A percentile compares a stretch with the other conserved stretches of the same genome.
Evolutionary conservation across 2,888 invertebrate genomes (phyloP).

Genomic region (Tenthredo amoena): DNA sequence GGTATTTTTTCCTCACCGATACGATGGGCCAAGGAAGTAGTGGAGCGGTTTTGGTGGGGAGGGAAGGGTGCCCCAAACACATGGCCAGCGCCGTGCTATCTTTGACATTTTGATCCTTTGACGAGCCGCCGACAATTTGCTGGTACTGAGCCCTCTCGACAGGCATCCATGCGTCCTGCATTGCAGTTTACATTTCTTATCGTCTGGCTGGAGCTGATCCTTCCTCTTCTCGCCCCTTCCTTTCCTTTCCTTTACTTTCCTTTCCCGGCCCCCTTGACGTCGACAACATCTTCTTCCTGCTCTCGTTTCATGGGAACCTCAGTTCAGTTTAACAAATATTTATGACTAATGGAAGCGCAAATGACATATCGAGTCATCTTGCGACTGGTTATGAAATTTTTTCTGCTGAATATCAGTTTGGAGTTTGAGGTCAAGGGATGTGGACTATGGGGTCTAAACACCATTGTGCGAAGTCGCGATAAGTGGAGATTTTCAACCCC

Average conservation of each 20-base stretch:
- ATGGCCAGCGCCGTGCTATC: slow-evolving; percentile 50
- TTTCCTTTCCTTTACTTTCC: not conserved
- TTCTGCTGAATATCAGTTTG: not conserved
- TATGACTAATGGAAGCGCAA: slow-evolving; percentile 20
- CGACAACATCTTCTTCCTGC: slow-evolving; percentile 39
- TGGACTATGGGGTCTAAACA: not conserved
- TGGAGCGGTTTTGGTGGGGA: slow-evolving; percentile 2
- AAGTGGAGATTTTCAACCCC: slow-evolving; percentile 72
- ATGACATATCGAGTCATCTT: not conserved
- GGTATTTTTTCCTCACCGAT: slow-evolving; percentile 38
- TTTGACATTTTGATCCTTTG: slow-evolving; percentile 53
- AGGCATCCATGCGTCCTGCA: slow-evolving; percentile 51
- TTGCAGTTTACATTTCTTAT: slow-evolving; percentile 53
- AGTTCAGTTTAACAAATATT: slow-evolving; percentile 32
- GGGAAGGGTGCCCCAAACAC: slow-evolving; percentile 36
- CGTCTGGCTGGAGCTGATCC: slow-evolving; percentile 47
- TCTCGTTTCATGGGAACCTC: slow-evolving; percentile 35
- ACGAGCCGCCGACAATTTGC: slow-evolving; percentile 53
- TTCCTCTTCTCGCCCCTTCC: not conserved
- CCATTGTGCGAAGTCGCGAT: slow-evolving; percentile 40
- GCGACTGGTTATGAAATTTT: not conserved
- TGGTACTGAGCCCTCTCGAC: slow-evolving; percentile 49
- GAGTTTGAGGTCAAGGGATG: slow-evolving; percentile 6
- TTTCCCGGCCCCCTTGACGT: slow-evolving; percentile 6
- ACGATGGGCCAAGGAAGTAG: slow-evolving; percentile 24